phyloP scores from a whole-genome alignment of 2,888 invertebrate species.

The Tipula unca region DNA sequence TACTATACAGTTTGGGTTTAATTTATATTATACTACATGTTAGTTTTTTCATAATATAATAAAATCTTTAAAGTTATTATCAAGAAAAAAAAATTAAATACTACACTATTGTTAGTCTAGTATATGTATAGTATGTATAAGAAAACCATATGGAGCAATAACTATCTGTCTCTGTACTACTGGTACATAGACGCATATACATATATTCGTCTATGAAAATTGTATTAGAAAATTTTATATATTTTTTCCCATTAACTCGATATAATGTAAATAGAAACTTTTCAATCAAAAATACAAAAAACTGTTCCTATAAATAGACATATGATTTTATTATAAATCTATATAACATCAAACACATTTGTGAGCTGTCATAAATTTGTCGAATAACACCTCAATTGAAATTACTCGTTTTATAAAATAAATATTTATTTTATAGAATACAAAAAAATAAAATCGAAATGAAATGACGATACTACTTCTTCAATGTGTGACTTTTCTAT shows the following conservation, averaged over 20 bases:
- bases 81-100: not conserved
- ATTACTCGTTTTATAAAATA: not conserved
- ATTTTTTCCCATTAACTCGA: constrained; percentile 1
- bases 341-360: constrained; percentile 9
- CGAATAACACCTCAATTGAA: constrained; percentile 14
- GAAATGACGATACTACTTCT: not conserved
- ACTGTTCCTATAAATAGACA: not conserved
- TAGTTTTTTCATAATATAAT: not conserved
- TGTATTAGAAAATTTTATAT: constrained; percentile 8
- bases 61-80: not conserved
- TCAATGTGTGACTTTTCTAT: not conserved
- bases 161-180: not conserved
- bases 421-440: not conserved
- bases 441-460: not conserved
- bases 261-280: not conserved
- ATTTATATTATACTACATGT: not conserved
- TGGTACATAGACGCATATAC: not conserved
- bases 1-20: not conserved
- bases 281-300: not conserved
- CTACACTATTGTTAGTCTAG: not conserved
- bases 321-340: not conserved
- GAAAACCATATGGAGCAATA: not conserved
- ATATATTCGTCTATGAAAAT: not conserved
- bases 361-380: not conserved
- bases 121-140: not conserved